Evolutionary conservation across 2,113 vertebrate species (phyloP), one percentile per base, ranked within the genome.

Genomic region (Clarias gariepinus): DNA sequence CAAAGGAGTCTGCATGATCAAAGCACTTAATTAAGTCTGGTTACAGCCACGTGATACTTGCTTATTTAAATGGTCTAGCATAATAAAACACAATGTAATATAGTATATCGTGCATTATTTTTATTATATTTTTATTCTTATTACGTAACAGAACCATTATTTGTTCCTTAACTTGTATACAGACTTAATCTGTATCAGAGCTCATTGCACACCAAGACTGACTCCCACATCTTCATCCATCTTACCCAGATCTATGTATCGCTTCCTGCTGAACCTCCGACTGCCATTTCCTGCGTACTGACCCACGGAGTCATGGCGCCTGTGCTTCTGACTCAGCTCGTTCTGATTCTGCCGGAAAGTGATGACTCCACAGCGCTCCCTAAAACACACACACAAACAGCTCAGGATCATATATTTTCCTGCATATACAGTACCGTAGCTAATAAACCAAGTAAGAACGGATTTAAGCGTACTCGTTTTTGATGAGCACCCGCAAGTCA

Each of bases 311-410:
- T 99, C 98, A 36, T 81, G 30, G 0, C 95, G 93, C 85, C 95
- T 94, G 92, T 95, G 96, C 91, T 95, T 93, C 23, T 95, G 96
- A 0, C 91, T 94, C 85, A 94, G 94, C 57, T 96, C 89, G 0
- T 94, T 95, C 71, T 95, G 94, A 89, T 95, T 94, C 89, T 95
- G 94, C 28, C 96, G 96, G 90, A 97, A 97, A 82, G 97, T 98
- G 92, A 99, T 97, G 91, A 98, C 95, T 71, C 98, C 98, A 0
- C 96, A 96, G 89, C 97, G 97, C 91, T 98, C 96, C 16, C 97
- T 97, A 73, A 91, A 73, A 63, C 66, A 83, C 2, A 86, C 4
- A 84, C 47, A 47, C 7, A 9, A 47, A 81, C 23, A 36, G 64
- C 13, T 88, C 55, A 83, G 61, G 12, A 3, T 36, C 2, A 11